Evolutionary conservation across 2,888 invertebrate genomes (phyloP), one percentile per base, ranked within the genome.

Genomic region (Linyphia triangularis): DNA sequence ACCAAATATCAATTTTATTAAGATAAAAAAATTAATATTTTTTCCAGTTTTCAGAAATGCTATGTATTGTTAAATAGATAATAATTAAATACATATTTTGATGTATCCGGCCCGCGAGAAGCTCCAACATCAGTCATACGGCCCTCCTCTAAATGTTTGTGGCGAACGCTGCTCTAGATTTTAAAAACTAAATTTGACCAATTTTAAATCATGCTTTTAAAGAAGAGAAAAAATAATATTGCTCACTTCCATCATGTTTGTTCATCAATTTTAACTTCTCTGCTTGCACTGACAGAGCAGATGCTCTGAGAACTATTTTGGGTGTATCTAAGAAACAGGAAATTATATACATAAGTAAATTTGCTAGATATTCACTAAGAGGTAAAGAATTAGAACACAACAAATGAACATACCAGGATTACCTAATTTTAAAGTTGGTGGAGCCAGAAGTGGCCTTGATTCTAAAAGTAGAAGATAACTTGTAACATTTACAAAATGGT

Each of bases 371-470:
- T 33, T 33, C n/a, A 10, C 24, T 7, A 51, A 6, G 24, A 7
- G 3, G n/a, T 28, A 28, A 28, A 30, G 6, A 16, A 43, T 70
- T 24, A 43, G 16, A 59, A n/a, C 24, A 10, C n/a, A 43, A 37
- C 33, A 40, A 63, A 4, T 37, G 16, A 30, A 26, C 2, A 19
- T 75, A 88, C 88, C 88, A 30, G 82, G 19, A 69, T 37, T 75
- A 33, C 77, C 82, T 33, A 85, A 26, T 40, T 85, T 86, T 73
- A 90, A 85, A 51, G 88, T 90, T 22, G 90, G 79, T 33, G 90
- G 90, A 30, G 90, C 90, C 30, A 90, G 77, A 7, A 90, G 83
- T 10, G 90, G 90, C 19, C 90, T 86, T 19, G 86, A 88, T 79
- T 90, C 90, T 90, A 67, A 7, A 28, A 61, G 30, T 19, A 40